Evolutionary conservation across 2,888 invertebrate species (phyloP).

Genomic region (Sesia apiformis): DNA sequence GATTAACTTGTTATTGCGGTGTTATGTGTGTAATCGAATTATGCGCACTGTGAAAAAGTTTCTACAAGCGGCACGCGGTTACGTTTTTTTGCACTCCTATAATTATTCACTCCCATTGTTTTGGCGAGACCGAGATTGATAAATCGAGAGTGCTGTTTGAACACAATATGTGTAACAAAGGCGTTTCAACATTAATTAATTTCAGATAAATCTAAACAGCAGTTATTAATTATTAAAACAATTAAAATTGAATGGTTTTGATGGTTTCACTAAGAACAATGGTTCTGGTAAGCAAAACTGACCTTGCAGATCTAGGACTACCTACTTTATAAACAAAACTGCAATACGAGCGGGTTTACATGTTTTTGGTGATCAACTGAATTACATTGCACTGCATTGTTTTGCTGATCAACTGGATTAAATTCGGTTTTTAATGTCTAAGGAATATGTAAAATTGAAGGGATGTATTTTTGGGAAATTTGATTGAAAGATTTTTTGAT

Average conservation of each 20-base stretch:
- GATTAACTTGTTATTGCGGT: constrained; percentile 37
- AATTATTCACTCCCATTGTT: constrained; percentile 46
- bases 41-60: constrained; percentile 24
- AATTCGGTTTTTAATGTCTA: too few relatives aligned
- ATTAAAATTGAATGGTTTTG: constrained; percentile 7
- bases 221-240: constrained; percentile 4
- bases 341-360: too few relatives aligned
- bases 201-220: constrained; percentile 1
- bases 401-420: too few relatives aligned
- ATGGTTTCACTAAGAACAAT: too few relatives aligned
- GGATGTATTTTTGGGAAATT: too few relatives aligned
- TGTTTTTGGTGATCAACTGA: too few relatives aligned
- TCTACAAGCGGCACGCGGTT: constrained; percentile 39
- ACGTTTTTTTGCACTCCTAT: constrained; percentile 42
- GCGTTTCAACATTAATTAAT: constrained; percentile 27
- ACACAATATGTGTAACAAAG: constrained; percentile 35
- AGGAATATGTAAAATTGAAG: too few relatives aligned
- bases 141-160: constrained; percentile 38
- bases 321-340: too few relatives aligned
- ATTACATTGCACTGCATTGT: too few relatives aligned
- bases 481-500: too few relatives aligned
- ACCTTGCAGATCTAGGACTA: too few relatives aligned
- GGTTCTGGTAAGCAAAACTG: too few relatives aligned
- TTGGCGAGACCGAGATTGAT: constrained; percentile 51
- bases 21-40: constrained; percentile 44